phyloP scores from a whole-genome alignment of 2,113 vertebrate genomes.

The Ceyx margarethae region DNA sequence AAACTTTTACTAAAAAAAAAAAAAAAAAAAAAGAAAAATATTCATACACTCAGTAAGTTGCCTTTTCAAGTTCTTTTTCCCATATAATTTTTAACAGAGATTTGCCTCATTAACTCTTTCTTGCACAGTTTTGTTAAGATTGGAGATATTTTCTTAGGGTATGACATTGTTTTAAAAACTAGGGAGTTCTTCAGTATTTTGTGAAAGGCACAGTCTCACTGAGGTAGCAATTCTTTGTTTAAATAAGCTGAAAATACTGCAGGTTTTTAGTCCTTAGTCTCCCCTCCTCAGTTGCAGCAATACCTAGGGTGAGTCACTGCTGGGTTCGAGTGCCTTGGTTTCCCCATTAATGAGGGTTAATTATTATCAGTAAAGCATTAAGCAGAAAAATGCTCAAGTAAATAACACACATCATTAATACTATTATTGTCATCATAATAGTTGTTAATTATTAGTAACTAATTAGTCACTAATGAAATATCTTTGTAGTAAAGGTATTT shows the following conservation, averaged over 20 bases:
- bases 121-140: background rate
- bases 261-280: background rate
- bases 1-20: conserved; percentile 70
- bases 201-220: background rate
- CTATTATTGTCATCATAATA: background rate
- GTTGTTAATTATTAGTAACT: background rate
- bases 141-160: background rate
- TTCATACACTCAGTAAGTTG: conserved; percentile 52
- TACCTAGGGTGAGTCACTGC: background rate
- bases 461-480: background rate
- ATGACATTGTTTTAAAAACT: background rate
- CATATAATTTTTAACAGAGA: conserved; percentile 28
- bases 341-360: background rate
- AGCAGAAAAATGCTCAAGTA: background rate
- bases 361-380: background rate
- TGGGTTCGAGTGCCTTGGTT: background rate
- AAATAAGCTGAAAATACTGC: background rate
- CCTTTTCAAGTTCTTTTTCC: conserved; percentile 44
- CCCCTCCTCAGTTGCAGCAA: background rate
- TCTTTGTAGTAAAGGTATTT: background rate
- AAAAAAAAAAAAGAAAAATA: conserved; percentile 61
- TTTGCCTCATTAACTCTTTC: conserved; percentile 53
- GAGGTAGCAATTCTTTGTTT: background rate
- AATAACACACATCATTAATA: background rate
- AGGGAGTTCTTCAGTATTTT: background rate